Percentiles rank a stretch among this genome's conserved stretches.
Conservation (phyloP, 2,797 vertebrate genomes). For the Anguilla obscura region DNA sequence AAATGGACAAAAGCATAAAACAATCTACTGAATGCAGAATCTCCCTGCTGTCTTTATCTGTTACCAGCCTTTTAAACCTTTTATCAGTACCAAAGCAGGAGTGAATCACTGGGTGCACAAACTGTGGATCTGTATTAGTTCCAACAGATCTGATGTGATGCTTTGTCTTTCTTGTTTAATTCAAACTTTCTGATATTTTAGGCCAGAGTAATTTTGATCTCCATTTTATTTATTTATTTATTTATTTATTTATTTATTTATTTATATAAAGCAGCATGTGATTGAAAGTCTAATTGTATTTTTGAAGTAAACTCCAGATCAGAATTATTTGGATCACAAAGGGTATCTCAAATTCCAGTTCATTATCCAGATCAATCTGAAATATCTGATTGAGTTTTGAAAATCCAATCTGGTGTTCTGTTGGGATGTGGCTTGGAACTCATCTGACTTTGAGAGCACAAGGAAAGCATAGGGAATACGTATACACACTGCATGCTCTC, state of each 20-base stretch:
- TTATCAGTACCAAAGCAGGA: not conserved
- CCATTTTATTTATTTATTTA: not conserved
- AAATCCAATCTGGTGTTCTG: not conserved
- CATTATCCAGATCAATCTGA: not conserved
- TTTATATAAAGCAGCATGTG: not conserved
- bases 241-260: too few relatives aligned
- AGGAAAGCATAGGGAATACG: too few relatives aligned
- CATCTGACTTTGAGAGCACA: not conserved
- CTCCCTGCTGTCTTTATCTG: not conserved
- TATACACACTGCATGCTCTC: not conserved
- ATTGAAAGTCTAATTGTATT: not conserved
- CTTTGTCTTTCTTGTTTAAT: not conserved
- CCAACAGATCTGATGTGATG: not conserved
- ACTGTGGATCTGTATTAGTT: not conserved
- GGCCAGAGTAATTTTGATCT: not conserved
- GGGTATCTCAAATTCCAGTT: not conserved
- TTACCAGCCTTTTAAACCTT: not conserved
- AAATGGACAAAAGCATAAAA: not conserved
- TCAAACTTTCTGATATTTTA: not conserved
- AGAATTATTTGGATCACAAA: not conserved
- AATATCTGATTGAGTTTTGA: not conserved
- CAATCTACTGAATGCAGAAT: not conserved
- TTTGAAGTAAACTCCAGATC: not conserved
- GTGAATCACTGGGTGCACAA: not conserved
- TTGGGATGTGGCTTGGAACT: not conserved